These are phyloP conservation scores for Gambusia yucatana DNA, from an alignment of 2,797 vertebrate genomes.

Conservation along the genomic window DNA sequence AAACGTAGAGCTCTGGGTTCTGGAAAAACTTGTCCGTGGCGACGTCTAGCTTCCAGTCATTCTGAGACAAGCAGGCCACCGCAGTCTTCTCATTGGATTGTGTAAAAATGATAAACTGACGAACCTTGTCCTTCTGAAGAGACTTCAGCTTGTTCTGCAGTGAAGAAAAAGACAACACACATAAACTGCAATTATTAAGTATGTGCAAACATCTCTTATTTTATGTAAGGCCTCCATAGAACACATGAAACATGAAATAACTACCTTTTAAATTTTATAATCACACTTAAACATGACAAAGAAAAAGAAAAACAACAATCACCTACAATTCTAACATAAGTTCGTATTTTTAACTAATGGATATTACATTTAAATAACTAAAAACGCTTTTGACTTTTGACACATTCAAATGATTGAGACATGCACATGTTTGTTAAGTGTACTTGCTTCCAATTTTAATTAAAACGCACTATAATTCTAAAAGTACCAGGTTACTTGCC, in stretches of 20 bases:
- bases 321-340: background rate
- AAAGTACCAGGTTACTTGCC: background rate
- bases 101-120: constrained; percentile 99
- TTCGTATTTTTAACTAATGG: background rate
- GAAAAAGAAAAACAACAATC: background rate
- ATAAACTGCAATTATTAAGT: background rate
- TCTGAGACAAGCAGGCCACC: constrained; percentile 94
- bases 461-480: background rate
- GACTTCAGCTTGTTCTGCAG: constrained; percentile 99
- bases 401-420: background rate
- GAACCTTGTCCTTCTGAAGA: constrained; percentile 99
- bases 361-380: background rate
- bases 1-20: constrained; percentile 96
- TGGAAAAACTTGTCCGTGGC: constrained; percentile 99
- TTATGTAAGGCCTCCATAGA: background rate
- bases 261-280: background rate
- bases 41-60: constrained; percentile 99
- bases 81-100: constrained; percentile 98
- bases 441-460: background rate
- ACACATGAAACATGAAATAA: background rate
- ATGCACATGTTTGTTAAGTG: background rate
- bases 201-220: background rate
- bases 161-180: constrained; percentile 9
- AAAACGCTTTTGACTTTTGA: background rate
- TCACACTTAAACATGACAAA: background rate